phyloP scores from a whole-genome alignment of 2,113 vertebrate species.

The Paracanthobrama guichenoti region DNA sequence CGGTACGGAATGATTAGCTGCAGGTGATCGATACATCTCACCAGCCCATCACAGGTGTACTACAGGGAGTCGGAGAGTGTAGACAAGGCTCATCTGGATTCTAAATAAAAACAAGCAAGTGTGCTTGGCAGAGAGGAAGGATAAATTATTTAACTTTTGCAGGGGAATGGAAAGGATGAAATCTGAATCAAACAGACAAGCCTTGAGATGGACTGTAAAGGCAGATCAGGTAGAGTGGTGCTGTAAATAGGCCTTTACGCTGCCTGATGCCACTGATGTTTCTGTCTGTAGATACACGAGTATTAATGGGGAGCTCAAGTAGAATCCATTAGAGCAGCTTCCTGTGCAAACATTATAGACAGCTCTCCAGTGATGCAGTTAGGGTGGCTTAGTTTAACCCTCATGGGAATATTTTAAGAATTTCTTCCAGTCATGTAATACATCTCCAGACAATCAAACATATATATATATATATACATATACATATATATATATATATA shows the following conservation, averaged over 20 bases:
- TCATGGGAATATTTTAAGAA: slow-evolving; percentile 15
- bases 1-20: slow-evolving; percentile 68
- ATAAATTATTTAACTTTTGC: slow-evolving; percentile 56
- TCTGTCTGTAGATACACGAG: slow-evolving; percentile 19
- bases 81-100: slow-evolving; percentile 57
- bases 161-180: slow-evolving; percentile 29
- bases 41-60: slow-evolving; percentile 61
- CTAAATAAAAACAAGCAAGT: slow-evolving; percentile 65
- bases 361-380: slow-evolving; percentile 22
- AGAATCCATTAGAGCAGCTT: slow-evolving; percentile 34
- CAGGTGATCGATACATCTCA: slow-evolving; percentile 73
- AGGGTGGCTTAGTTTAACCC: slow-evolving; percentile 30
- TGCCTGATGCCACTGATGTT: slow-evolving; percentile 29
- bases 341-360: slow-evolving; percentile 34
- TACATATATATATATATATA: no score
- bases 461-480: background rate
- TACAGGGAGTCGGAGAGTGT: slow-evolving; percentile 42
- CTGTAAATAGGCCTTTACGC: slow-evolving; percentile 37
- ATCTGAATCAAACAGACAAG: slow-evolving; percentile 8
- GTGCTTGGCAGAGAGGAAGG: slow-evolving; percentile 35
- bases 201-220: slow-evolving; percentile 35
- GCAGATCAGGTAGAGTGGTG: slow-evolving; percentile 20
- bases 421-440: slow-evolving; percentile 30
- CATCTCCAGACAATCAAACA: slow-evolving; percentile 6
- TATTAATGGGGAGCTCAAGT: slow-evolving; percentile 25